Conservation (phyloP, 2,113 vertebrate genomes). For the Atrichornis clamosus region DNA sequence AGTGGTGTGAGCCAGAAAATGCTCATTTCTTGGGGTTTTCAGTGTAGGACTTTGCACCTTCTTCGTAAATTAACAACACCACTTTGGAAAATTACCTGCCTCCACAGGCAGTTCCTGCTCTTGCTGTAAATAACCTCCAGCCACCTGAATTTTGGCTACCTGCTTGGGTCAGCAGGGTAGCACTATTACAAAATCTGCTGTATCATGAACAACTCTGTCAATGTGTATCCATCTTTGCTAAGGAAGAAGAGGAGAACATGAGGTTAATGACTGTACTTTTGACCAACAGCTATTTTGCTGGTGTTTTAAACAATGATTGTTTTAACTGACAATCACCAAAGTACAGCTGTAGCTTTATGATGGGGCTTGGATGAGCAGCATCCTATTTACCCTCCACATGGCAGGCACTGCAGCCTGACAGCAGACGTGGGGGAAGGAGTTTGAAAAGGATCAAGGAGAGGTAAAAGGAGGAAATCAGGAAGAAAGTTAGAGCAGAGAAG, state of each 20-base stretch:
- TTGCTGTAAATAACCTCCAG: not conserved
- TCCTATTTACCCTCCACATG: not conserved
- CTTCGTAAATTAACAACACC: not conserved
- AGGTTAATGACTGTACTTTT: slow-evolving; percentile 36
- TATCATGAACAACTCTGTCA: slow-evolving; percentile 42
- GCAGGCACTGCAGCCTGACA: not conserved
- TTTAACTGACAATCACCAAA: not conserved
- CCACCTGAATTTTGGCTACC: slow-evolving; percentile 28
- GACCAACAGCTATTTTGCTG: not conserved
- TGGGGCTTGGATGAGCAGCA: not conserved
- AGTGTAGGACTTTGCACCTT: not conserved
- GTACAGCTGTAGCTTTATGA: not conserved
- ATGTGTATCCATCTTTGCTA: slow-evolving; percentile 39
- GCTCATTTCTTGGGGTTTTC: not conserved
- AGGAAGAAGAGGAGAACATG: not conserved
- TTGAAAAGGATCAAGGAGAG: not conserved
- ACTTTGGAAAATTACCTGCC: not conserved
- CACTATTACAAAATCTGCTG: not conserved
- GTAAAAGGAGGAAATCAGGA: not conserved
- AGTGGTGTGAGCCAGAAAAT: not conserved
- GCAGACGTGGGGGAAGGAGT: not conserved
- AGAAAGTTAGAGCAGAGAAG: not conserved
- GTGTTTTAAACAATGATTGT: not conserved
- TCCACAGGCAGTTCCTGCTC: not conserved
- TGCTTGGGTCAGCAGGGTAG: slow-evolving; percentile 27